Evolutionary conservation across 2,888 invertebrate species (phyloP), one percentile per base, ranked within the genome.

Genomic region (Lasioglossum morio): DNA sequence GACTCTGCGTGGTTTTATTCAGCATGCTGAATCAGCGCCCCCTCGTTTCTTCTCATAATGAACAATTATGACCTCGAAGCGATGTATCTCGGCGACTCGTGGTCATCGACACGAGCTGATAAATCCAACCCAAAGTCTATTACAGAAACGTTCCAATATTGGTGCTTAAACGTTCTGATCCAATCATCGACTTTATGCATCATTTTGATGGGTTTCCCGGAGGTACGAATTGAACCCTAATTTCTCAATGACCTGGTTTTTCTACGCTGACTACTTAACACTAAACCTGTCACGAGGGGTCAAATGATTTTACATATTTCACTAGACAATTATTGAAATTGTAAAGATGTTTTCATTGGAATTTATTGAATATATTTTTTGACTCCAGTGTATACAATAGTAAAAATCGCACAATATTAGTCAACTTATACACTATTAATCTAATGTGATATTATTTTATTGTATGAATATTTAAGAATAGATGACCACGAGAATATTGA

Each of bases 141-240:
- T 16, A 53, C 53, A 40, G 40, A 40, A 23, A 40, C 77, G 77
- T 70, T 78, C 72, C 27, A 78, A 57, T 72, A 72, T 72, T 72
- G 78, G 40, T 40, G 40, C 70, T 72, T 30, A 34, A 57, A 57
- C 37, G 70, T 12, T 16, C 40, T 57, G 69, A 70, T 70, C 27
- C 69, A 30, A 57, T 57, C 46, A 63, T 37, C 27, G 46, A 37
- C 46, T 48, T 34, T 19, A 16, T 34, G 53, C 60, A 7, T 34
- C 30, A 12, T 7, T 40, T 72, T 27, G 19, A 72, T 37, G 14
- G 34, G 2, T 14, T 37, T 46, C 75, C 53, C 16, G 14, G 19
- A 27, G 27, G 12, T 19, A 60, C 40, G 40, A 60, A 75, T 60
- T 19, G 63, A 63, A 63, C 37, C 53, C 37, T n/a, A 3, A 34